These are phyloP conservation scores for Pteropus alecto DNA, from an alignment of 2,113 vertebrate species.

Conservation along the genomic window DNA sequence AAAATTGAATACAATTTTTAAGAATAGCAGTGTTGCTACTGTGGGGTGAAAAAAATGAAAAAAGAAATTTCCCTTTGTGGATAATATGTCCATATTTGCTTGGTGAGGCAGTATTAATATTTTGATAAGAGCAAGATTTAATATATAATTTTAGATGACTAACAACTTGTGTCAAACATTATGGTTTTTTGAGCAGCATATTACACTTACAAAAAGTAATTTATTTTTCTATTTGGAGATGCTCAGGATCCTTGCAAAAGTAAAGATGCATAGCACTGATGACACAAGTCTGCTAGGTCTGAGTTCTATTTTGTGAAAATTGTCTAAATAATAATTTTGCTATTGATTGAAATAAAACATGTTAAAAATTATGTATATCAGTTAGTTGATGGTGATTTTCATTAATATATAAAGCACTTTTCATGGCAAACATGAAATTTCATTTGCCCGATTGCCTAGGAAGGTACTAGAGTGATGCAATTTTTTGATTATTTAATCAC, in stretches of 20 bases:
- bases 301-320: not conserved
- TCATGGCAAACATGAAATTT: slow-evolving; percentile 51
- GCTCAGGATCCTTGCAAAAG: not conserved
- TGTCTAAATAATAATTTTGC: not conserved
- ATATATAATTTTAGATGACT: slow-evolving; percentile 58
- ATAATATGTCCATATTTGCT: slow-evolving; percentile 13
- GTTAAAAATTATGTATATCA: not conserved
- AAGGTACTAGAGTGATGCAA: not conserved
- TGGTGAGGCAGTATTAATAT: slow-evolving; percentile 33
- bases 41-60: not conserved
- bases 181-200: not conserved
- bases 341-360: not conserved
- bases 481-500: slow-evolving; percentile 58
- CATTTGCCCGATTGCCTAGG: slow-evolving; percentile 34
- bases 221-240: slow-evolving; percentile 49
- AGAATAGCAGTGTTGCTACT: not conserved
- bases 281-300: not conserved
- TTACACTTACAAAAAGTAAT: slow-evolving; percentile 21
- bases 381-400: slow-evolving; percentile 6
- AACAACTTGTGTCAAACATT: slow-evolving; percentile 10
- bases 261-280: not conserved
- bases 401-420: slow-evolving; percentile 44
- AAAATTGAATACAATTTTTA: not conserved
- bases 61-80: not conserved
- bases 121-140: slow-evolving; percentile 61